These are phyloP conservation scores for Sphaerophoria rueppellii DNA, from an alignment of 2,888 invertebrate species.

Conservation along the genomic window DNA sequence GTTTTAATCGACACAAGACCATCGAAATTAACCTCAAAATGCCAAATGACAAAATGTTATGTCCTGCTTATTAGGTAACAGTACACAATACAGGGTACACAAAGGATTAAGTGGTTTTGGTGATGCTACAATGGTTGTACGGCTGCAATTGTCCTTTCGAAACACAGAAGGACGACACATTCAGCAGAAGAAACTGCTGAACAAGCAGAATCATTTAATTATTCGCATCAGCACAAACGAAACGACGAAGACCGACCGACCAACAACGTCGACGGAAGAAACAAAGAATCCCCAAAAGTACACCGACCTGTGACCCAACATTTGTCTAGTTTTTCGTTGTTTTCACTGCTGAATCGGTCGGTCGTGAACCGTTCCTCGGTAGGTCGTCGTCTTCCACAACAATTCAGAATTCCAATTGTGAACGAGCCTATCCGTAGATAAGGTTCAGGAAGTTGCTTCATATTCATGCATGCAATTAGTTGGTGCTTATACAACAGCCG, in stretches of 20 bases:
- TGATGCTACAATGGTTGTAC: background rate
- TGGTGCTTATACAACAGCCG: conserved; percentile 50
- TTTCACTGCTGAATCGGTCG: background rate
- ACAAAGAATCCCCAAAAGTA: conserved; percentile 45
- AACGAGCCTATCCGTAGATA: conserved; percentile 19
- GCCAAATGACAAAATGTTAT: conserved; percentile 43
- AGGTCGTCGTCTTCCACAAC: conserved; percentile 9
- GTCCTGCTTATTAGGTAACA: conserved; percentile 39
- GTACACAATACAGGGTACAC: background rate
- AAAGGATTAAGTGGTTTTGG: background rate
- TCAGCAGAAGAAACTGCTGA: conserved; percentile 31
- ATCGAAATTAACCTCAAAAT: conserved; percentile 48
- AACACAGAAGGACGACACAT: conserved; percentile 16
- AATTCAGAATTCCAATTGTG: conserved; percentile 43
- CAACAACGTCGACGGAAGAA: background rate
- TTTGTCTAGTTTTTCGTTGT: conserved; percentile 5
- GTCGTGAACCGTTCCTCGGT: background rate
- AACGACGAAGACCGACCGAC: too few relatives aligned
- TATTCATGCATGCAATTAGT: conserved; percentile 68
- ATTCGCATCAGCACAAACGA: conserved; percentile 56
- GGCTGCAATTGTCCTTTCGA: conserved; percentile 9
- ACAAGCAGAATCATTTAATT: conserved; percentile 65
- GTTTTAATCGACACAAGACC: conserved; percentile 33
- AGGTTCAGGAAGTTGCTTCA: conserved; percentile 57
- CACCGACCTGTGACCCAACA: conserved; percentile 52